Base-by-base conservation (phyloP, 2,797 vertebrate genomes). In the Thunnus albacares region DNA sequence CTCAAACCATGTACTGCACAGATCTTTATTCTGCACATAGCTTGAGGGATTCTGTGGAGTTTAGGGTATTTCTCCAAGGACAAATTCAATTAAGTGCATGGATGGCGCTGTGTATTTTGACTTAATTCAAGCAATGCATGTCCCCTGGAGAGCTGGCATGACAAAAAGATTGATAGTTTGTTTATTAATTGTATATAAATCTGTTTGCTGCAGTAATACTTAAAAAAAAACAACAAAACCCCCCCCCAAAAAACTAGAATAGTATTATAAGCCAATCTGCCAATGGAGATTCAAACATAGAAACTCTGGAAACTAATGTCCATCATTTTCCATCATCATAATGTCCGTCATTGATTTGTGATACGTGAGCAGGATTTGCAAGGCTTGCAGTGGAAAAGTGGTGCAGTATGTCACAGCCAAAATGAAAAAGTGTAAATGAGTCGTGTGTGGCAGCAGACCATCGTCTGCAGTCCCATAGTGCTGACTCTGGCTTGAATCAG, bases 401-500 rank as follows among this genome's bases (percentile, higher is more conserved):
- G 17, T 43, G 4, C 26, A 9, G 35, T 15, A 6, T 56, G 30
- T 73, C 55, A 35, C 30, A 58, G 62, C 72, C 49, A 13, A 62
- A 72, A 67, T 79, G 49, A 72, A 56, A 69, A 28, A 63, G 71
- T 67, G 61, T 51, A 79, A 77, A 65, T 77, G 33, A 58, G 9
- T 38, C 2, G 26, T 69, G 22, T 63, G 59, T 76, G 73, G 55
- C 75, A 80, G 78, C 85, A 70, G 61, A 80, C 56, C 49, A 18
- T 69, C 35, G 17, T 67, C 52, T 71, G 35, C 13, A 18, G 70
- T 68, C 71, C 35, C 66, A 65, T 3, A 67, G 60, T 67, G 63
- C 81, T 47, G 77, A 62, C 49, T 87, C 87, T 88, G 85, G 74
- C 59, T 79, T 66, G 55, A 86, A 84, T 88, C 84, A 84, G 47